Evolutionary conservation across 2,797 vertebrate genomes (phyloP).

Genomic region (Zenarchopterus dispar): DNA sequence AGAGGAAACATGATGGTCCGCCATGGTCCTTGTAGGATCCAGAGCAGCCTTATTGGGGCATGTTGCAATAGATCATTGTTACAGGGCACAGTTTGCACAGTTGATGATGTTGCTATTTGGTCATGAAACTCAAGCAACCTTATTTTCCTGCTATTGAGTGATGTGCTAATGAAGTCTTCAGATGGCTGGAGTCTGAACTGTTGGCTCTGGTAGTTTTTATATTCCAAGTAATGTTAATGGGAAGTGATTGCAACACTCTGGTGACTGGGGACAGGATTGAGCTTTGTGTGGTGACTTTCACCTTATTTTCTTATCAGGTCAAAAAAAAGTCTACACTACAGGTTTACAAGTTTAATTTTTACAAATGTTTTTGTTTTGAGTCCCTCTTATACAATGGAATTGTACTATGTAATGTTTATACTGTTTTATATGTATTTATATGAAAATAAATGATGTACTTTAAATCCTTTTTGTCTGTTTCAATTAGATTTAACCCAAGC

Average conservation of each 20-base stretch:
- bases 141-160: slow-evolving; percentile 19
- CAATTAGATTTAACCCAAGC: too few species aligned
- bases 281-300: slow-evolving; percentile 25
- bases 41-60: slow-evolving; percentile 40
- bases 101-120: slow-evolving; percentile 8
- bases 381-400: slow-evolving; percentile 26
- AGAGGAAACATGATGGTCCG: slow-evolving; percentile 4
- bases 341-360: slow-evolving; percentile 17
- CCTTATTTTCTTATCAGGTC: background rate
- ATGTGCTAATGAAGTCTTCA: slow-evolving; percentile 34
- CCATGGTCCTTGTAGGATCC: slow-evolving; percentile 54
- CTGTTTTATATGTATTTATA: slow-evolving; percentile 81
- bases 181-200: slow-evolving; percentile 21
- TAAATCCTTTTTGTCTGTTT: background rate
- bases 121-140: slow-evolving; percentile 15
- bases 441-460: slow-evolving; percentile 74
- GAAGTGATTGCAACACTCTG: slow-evolving; percentile 54
- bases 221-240: slow-evolving; percentile 51
- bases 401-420: slow-evolving; percentile 65
- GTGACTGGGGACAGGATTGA: slow-evolving; percentile 46
- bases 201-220: slow-evolving; percentile 41
- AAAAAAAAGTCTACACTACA: slow-evolving; percentile 15
- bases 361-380: slow-evolving; percentile 11
- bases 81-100: slow-evolving; percentile 4
- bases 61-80: slow-evolving; percentile 28